Conservation (phyloP, 2,113 vertebrate species). For the Caranx ignobilis region DNA sequence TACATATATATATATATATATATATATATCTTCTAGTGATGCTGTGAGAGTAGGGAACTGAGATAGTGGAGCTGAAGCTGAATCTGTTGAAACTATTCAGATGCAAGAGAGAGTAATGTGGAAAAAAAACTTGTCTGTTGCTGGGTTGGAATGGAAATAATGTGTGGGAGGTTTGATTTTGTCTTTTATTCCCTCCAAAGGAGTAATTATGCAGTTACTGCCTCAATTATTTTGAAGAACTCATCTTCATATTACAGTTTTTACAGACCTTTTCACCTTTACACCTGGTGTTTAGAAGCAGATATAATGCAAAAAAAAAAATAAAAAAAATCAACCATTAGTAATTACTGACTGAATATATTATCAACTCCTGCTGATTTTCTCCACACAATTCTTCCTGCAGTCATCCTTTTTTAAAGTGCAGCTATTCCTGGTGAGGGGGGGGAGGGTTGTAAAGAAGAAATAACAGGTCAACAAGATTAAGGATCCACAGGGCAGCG, state of each 20-base stretch:
- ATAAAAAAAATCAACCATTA: constrained; percentile 6
- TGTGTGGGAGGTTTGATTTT: constrained; percentile 33
- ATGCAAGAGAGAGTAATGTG: constrained; percentile 12
- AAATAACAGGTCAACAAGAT: not conserved
- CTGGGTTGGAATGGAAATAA: constrained; percentile 20
- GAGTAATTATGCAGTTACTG: constrained; percentile 49
- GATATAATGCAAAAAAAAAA: constrained; percentile 5
- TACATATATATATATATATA: not conserved
- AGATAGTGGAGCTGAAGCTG: constrained; percentile 21
- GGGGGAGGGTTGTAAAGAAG: not conserved
- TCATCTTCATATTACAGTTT: constrained; percentile 9
- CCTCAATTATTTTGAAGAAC: not conserved
- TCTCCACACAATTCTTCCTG: not conserved
- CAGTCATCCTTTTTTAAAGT: not conserved
- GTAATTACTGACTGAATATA: constrained; percentile 15
- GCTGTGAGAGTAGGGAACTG: not conserved
- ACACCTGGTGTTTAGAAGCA: constrained; percentile 22
- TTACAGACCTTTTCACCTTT: constrained; percentile 7
- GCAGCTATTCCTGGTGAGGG: not conserved
- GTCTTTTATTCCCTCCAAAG: constrained; percentile 36
- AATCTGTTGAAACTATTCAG: constrained; percentile 42
- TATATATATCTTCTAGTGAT: not conserved
- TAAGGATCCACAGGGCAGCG: too few species aligned
- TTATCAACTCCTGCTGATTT: constrained; percentile 2
- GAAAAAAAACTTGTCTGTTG: constrained; percentile 18